These are phyloP conservation scores for Lasioglossum marginatum DNA, from an alignment of 2,888 invertebrate species.

Conservation along the genomic window DNA sequence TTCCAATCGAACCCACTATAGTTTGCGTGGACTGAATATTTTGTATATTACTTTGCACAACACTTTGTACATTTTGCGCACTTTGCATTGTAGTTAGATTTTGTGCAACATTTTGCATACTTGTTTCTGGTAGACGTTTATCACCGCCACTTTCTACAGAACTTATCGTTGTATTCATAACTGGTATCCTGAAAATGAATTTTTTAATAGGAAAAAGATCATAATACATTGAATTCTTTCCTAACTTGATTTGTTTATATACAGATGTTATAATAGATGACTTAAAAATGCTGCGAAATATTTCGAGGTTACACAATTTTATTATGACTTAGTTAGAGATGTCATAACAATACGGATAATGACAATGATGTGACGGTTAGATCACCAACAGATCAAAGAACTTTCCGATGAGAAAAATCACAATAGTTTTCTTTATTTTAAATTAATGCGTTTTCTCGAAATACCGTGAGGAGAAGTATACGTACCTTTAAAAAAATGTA, in stretches of 20 bases:
- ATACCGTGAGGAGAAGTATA: constrained; percentile 30
- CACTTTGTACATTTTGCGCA: constrained; percentile 76
- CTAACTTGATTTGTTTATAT: neutral
- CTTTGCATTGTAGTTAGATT: constrained; percentile 80
- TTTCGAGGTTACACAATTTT: constrained; percentile 38
- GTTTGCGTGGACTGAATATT: constrained; percentile 79
- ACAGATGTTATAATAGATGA: neutral
- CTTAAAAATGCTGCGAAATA: constrained; percentile 8
- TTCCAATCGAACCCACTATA: constrained; percentile 76
- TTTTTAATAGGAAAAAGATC: neutral
- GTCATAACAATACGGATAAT: constrained; percentile 1
- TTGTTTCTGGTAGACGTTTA: constrained; percentile 77
- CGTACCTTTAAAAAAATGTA: constrained; percentile 58
- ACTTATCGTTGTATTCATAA: constrained; percentile 75
- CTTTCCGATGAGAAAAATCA: constrained; percentile 14
- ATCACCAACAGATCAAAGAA: neutral
- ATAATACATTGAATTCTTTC: neutral
- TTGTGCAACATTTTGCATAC: constrained; percentile 77
- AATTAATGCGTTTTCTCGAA: constrained; percentile 42
- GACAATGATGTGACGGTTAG: neutral
- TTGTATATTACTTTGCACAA: constrained; percentile 79
- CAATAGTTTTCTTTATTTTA: constrained; percentile 44
- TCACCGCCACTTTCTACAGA: constrained; percentile 76
- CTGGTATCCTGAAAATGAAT: constrained; percentile 47
- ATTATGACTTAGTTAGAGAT: neutral